Evolutionary conservation across 2,888 invertebrate species (phyloP).

Genomic region (Epinotia ramella): DNA sequence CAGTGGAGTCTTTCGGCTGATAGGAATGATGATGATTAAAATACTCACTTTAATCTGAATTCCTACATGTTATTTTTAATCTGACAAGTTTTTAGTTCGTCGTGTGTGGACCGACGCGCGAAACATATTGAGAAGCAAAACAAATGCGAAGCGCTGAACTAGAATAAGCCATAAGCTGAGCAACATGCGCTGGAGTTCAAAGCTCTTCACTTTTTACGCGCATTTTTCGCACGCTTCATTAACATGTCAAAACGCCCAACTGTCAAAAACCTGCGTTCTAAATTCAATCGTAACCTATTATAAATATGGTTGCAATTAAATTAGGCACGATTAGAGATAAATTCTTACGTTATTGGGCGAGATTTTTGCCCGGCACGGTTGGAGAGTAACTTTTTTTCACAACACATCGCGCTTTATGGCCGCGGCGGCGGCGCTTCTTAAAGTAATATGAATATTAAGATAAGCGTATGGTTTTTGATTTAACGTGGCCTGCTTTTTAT

Average conservation of each 20-base stretch:
- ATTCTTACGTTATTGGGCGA: neutral
- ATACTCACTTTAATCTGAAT: too few species aligned
- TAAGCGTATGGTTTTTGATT: too few species aligned
- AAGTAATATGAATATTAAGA: too few species aligned
- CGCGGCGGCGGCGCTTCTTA: too few species aligned
- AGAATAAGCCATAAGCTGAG: neutral
- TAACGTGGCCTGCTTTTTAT: too few species aligned
- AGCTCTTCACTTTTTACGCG: constrained; percentile 24
- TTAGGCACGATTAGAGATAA: neutral
- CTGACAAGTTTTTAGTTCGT: neutral
- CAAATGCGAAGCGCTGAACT: neutral
- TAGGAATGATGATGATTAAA: too few species aligned
- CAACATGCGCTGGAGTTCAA: constrained; percentile 24
- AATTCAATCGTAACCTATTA: neutral
- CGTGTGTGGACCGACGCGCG: neutral
- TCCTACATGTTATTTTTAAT: too few species aligned
- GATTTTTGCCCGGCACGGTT: constrained; percentile 1
- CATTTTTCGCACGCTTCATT: neutral
- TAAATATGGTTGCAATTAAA: constrained; percentile 1
- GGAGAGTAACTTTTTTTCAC: constrained; percentile 5
- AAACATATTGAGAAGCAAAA: neutral
- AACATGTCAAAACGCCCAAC: neutral
- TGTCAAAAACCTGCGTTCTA: neutral
- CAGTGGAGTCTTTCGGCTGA: too few species aligned
- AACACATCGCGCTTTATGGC: constrained; percentile 5